Evolutionary conservation across 2,888 invertebrate genomes (phyloP).

Genomic region (Drosophila cracens): DNA sequence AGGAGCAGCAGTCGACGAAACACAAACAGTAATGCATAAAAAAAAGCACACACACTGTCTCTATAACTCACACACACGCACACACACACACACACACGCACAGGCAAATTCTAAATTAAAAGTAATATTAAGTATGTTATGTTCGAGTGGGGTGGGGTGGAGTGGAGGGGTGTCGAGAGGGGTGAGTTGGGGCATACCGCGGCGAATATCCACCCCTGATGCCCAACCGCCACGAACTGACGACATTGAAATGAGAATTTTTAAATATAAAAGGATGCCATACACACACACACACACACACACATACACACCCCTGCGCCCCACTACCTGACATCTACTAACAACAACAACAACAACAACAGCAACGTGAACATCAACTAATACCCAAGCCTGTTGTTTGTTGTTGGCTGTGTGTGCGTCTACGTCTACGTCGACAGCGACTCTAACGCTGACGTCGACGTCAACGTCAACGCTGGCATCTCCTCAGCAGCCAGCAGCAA

Average conservation of each 20-base stretch:
- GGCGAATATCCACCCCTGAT: slow-evolving; percentile 19
- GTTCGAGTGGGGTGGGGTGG: slow-evolving; percentile 36
- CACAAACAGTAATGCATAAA: slow-evolving; percentile 36
- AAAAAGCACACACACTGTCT: slow-evolving; percentile 42
- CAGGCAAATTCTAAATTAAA: slow-evolving; percentile 73
- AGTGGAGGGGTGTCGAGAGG: not conserved
- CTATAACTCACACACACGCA: slow-evolving; percentile 16
- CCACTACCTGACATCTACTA: slow-evolving; percentile 68
- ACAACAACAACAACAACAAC: slow-evolving; percentile 83
- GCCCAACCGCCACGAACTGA: slow-evolving; percentile 59
- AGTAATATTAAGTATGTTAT: slow-evolving; percentile 83
- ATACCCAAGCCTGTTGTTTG: slow-evolving; percentile 44
- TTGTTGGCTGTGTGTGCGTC: slow-evolving; percentile 45
- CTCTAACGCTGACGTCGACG: slow-evolving; percentile 27
- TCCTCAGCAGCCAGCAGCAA: slow-evolving; percentile 39
- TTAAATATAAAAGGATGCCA: slow-evolving; percentile 81
- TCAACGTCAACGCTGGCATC: slow-evolving; percentile 18
- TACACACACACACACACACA: slow-evolving; percentile 37
- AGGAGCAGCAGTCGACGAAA: slow-evolving; percentile 13
- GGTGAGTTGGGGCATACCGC: slow-evolving; percentile 9
- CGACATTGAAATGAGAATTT: slow-evolving; percentile 79
- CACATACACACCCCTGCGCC: slow-evolving; percentile 42
- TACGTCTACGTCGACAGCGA: slow-evolving; percentile 22
- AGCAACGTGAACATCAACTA: slow-evolving; percentile 81
- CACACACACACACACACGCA: slow-evolving; percentile 21